phyloP scores from a whole-genome alignment of 2,888 invertebrate genomes.

The Andrena fulva region DNA sequence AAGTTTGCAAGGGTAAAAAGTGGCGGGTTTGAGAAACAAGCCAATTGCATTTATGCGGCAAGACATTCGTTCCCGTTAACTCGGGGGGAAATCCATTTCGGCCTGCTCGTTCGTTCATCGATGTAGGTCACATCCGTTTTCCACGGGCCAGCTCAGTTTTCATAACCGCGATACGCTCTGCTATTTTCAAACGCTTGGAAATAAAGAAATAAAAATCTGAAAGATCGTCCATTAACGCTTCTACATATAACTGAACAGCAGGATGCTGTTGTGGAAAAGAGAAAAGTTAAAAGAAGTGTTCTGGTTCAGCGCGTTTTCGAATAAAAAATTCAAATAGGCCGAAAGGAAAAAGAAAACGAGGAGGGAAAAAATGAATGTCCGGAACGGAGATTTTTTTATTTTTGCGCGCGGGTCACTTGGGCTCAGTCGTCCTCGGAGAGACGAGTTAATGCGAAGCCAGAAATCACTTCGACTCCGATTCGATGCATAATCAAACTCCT shows the following conservation, averaged over 20 bases:
- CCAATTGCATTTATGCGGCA: slow-evolving; percentile 4
- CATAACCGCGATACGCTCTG: slow-evolving; percentile 10
- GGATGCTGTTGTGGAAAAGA: neutral
- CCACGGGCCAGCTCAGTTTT: slow-evolving; percentile 15
- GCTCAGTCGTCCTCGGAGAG: neutral
- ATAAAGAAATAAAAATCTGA: neutral
- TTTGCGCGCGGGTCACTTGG: neutral
- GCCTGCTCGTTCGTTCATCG: slow-evolving; percentile 22
- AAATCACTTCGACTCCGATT: neutral
- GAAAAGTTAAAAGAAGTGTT: neutral
- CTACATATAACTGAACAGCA: neutral
- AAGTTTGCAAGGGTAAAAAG: neutral
- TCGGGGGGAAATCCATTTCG: slow-evolving; percentile 23
- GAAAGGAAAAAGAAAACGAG: neutral
- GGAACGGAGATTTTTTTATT: slow-evolving; percentile 1
- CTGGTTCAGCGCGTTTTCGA: neutral
- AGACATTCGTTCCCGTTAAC: slow-evolving; percentile 32
- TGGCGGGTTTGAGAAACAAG: slow-evolving; percentile 16
- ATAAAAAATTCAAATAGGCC: neutral
- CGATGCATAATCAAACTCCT: neutral
- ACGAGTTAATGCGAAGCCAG: neutral
- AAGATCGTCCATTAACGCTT: slow-evolving; percentile 12
- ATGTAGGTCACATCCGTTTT: slow-evolving; percentile 27
- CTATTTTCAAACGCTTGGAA: neutral
- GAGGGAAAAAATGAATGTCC: neutral